Conservation (phyloP, 1,140 invertebrate genomes). For the Polypedilum vanderplanki region DNA sequence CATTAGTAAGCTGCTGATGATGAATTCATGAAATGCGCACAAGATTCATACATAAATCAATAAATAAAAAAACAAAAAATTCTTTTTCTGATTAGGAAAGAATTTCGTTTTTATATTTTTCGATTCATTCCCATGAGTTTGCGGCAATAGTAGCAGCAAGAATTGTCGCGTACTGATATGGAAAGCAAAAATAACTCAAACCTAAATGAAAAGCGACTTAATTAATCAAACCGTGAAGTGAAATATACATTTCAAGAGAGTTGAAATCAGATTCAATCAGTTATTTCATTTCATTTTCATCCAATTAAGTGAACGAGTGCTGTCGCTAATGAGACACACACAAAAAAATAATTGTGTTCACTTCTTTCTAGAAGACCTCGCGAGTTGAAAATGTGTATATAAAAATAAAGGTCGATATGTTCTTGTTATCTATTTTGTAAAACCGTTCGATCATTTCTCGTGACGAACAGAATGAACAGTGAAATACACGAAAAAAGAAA, state of each 20-base stretch:
- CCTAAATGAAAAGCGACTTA: background rate
- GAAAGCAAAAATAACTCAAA: background rate
- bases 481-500: background rate
- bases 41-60: no score
- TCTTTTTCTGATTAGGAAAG: background rate
- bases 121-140: background rate
- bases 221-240: slow-evolving; percentile 17
- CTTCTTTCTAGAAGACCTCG: no score
- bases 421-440: slow-evolving; percentile 22
- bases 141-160: background rate
- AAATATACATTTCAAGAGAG: background rate
- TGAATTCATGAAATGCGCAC: background rate
- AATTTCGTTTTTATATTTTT: background rate
- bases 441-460: slow-evolving; percentile 26
- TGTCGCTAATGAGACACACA: background rate
- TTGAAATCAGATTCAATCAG: background rate
- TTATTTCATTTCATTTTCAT: background rate
- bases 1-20: background rate
- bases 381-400: background rate
- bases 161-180: background rate
- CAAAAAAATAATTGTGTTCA: background rate
- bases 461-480: background rate
- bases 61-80: background rate
- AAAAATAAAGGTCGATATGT: background rate
- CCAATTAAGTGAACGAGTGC: background rate